phyloP scores from a whole-genome alignment of 2,797 vertebrate genomes.

The Balearica regulorum region DNA sequence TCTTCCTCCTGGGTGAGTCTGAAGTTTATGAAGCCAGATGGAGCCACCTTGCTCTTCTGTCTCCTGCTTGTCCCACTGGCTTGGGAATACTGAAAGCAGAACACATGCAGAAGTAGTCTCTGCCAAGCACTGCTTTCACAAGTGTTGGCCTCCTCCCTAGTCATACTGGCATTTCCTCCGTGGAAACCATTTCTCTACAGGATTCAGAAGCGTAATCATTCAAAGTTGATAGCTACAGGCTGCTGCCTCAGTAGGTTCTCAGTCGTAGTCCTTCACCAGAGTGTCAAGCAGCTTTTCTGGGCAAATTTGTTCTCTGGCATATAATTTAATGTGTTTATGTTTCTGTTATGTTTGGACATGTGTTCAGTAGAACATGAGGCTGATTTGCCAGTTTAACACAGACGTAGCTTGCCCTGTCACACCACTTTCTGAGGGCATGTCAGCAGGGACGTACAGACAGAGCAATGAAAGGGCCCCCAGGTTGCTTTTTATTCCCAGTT shows the following conservation, averaged over 20 bases:
- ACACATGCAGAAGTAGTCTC: not conserved
- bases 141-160: not conserved
- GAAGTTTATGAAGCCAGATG: not conserved
- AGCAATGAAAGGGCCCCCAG: not conserved
- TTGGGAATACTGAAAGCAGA: not conserved
- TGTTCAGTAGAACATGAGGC: not conserved
- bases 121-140: not conserved
- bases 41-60: not conserved
- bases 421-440: not conserved
- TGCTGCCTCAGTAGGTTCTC: not conserved
- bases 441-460: not conserved
- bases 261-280: not conserved
- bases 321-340: not conserved
- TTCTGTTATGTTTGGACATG: slow-evolving; percentile 6
- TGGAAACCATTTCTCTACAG: not conserved
- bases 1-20: not conserved
- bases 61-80: not conserved
- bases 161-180: not conserved
- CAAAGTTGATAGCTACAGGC: not conserved
- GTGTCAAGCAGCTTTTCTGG: not conserved
- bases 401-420: not conserved
- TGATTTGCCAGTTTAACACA: not conserved
- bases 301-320: not conserved
- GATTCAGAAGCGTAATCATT: not conserved
- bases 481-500: not conserved